These are phyloP conservation scores for Myiotriccus ornatus DNA, from an alignment of 2,797 vertebrate genomes.

Conservation along the genomic window DNA sequence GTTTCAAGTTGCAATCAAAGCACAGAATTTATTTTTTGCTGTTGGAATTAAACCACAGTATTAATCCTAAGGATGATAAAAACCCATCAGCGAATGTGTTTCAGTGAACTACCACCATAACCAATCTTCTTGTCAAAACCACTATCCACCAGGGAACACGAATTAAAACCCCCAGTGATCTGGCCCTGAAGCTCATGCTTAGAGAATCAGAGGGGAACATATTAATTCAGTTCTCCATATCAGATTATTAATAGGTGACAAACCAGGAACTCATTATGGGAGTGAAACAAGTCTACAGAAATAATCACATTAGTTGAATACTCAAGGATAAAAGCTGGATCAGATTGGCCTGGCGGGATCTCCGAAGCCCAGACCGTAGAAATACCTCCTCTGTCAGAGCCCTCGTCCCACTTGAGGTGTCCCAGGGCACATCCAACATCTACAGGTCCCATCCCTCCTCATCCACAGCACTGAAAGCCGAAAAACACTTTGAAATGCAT, in stretches of 20 bases:
- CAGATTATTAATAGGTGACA: constrained; percentile 39
- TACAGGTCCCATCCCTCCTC: neutral
- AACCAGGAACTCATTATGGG: constrained; percentile 21
- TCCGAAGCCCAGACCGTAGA: neutral
- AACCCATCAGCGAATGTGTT: neutral
- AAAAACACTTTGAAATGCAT: neutral
- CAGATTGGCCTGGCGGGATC: neutral
- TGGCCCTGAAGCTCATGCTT: constrained; percentile 26
- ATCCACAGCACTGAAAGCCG: neutral
- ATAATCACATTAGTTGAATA: neutral
- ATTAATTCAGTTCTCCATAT: constrained; percentile 7
- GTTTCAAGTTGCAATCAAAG: neutral
- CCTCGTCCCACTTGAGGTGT: neutral
- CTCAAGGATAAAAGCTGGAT: constrained; percentile 1
- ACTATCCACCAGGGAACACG: neutral
- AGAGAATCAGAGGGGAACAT: neutral
- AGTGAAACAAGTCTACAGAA: constrained; percentile 20
- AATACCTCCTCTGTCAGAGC: neutral
- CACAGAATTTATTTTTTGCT: neutral
- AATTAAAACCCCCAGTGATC: neutral
- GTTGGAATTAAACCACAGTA: neutral
- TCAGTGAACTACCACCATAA: neutral
- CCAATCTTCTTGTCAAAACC: constrained; percentile 42
- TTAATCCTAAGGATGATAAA: neutral
- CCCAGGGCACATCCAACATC: neutral